Base-by-base conservation (phyloP, 1,140 invertebrate genomes). In the Akabosia matsudoensis region DNA sequence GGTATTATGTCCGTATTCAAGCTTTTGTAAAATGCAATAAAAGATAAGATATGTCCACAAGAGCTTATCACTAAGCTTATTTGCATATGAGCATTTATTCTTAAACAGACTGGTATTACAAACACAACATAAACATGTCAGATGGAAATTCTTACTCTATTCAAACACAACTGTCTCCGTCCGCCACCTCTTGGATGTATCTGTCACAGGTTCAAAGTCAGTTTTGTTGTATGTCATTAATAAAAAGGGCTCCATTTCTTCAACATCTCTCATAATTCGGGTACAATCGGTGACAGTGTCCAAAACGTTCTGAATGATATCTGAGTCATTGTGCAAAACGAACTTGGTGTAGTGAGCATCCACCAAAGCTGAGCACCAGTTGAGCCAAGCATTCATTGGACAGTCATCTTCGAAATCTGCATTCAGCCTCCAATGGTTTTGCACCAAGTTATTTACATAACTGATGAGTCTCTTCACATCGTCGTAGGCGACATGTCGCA, bases 301-400 rank as follows among this genome's bases (percentile, higher is more conserved):
- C 28, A 79, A 34, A 1, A 81, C 24, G 4, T 33, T 70, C 0
- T 79, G 74, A 18, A 79, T 56, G 51, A 78, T n/a, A 7, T 45
- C 56, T 18, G 61, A 34, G 22, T 81, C 78, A 77, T 74, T 61
- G n/a, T 78, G 34, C 37, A 78, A 74, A 28, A 81, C 76, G 67
- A 81, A 81, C 4, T 79, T 61, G 0, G 78, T 75, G 31, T 78
- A 78, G 54, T 79, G 76, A 33, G 78, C 78, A 77, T 81, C 80
- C 0, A 79, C 18, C 51, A 79, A 13, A 0, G 77, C 54, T 18
- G 64, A 74, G 13, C 54, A 45, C 80, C 80, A 81, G 22, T 73
- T 76, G 10, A 79, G 70, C n/a, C 71, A 30, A 14, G 64, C 52
- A 4, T 4, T 18, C 51, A 75, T 37, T 22, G 34, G 28, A 18